Percentiles rank a stretch among this genome's conserved stretches.
Evolutionary conservation across 2,113 vertebrate species (phyloP).

Genomic region (Mormoops blainvillei): DNA sequence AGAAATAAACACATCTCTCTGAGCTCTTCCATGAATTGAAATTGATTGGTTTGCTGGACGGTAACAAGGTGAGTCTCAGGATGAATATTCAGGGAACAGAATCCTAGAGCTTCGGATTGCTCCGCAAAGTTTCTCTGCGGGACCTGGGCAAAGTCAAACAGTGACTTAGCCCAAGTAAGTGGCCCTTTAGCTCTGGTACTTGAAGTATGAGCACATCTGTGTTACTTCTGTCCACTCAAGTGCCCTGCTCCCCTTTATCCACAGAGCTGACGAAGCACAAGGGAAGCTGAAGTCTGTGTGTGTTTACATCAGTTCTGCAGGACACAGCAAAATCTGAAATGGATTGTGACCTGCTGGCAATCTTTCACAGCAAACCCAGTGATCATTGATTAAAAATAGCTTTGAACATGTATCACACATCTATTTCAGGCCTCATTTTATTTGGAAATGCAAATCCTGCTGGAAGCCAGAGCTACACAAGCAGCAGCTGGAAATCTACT

Average conservation of each 20-base stretch:
- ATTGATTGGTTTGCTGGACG: background rate
- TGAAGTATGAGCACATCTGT: background rate
- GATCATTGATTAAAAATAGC: constrained; percentile 76
- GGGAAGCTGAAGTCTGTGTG: background rate
- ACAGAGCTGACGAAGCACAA: background rate
- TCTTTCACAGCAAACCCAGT: constrained; percentile 66
- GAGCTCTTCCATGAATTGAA: background rate
- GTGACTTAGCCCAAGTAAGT: background rate
- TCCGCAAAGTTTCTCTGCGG: background rate
- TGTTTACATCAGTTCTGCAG: constrained; percentile 30
- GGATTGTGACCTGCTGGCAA: constrained; percentile 63
- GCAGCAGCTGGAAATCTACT: constrained; percentile 74
- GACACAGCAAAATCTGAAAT: constrained; percentile 52
- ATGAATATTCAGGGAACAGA: background rate
- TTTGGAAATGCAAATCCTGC: constrained; percentile 74
- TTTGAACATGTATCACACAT: constrained; percentile 56
- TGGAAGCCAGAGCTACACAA: constrained; percentile 54
- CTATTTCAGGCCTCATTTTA: constrained; percentile 68
- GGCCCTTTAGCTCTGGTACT: background rate
- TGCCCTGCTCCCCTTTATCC: background rate
- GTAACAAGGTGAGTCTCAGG: background rate
- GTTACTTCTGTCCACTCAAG: background rate
- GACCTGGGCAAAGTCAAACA: background rate
- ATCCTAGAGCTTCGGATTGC: background rate
- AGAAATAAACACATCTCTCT: background rate